Evolutionary conservation across 2,888 invertebrate genomes (phyloP), one percentile per base, ranked within the genome.

Genomic region (Protonemura montana): DNA sequence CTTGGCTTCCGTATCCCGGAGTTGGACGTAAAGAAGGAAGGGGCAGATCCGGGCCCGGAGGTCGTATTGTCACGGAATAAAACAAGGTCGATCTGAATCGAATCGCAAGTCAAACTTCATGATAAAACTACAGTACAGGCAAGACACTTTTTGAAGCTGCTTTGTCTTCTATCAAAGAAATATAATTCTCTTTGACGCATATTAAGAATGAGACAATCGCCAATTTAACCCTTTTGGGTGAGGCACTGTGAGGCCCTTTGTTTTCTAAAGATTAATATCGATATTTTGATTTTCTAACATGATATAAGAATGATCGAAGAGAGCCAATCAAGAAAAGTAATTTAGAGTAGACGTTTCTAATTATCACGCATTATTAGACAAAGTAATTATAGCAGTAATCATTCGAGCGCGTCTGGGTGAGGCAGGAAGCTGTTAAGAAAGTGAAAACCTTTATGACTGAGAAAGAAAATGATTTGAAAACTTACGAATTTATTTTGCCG

Each of bases 291-390:
- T 21, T 59, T 59, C 59, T 59, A 59, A 21, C 59, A 13, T 21
- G 59, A 59, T 59, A 59, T 16, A 21, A 59, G 13, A 16, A 10
- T 10, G 35, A 35, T 59, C 59, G 21, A 59, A 59, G 59, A 59
- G 59, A 59, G 59, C 59, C 59, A 59, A 59, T 59, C 59, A 59
- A 59, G 59, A 59, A 21, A 59, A 59, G 59, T 59, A 59, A 10
- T 10, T 59, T 59, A 21, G 59, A 59, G 3, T 59, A 59, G 59
- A 59, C 59, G 13, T 59, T 59, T 59, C 59, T 59, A 59, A 59
- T 59, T 59, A 59, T 59, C 59, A 59, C 59, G 59, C 59, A 59
- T 59, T 59, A 59, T 59, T 59, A 59, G 59, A 59, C 59, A 59
- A 59, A 59, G 59, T 59, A 59, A 59, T 59, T 59, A 59, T 21